Evolutionary conservation across 2,797 vertebrate species (phyloP).

Genomic region (Macroramphosus scolopax): DNA sequence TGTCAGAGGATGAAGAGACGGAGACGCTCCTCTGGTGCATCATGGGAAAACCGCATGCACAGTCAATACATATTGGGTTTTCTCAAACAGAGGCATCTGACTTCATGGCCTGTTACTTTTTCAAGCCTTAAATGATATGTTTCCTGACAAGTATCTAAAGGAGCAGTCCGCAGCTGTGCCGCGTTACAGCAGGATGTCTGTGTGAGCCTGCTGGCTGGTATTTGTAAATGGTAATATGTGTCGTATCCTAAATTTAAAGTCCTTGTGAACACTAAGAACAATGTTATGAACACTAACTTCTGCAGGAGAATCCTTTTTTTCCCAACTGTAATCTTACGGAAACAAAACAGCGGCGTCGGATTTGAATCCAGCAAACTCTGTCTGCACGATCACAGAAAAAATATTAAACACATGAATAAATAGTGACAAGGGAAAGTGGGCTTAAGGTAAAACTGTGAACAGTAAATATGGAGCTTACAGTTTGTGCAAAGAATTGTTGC

Average conservation of each 20-base stretch:
- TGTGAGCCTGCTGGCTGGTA: too few species aligned
- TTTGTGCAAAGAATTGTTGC: slow-evolving; percentile 39
- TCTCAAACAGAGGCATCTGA: slow-evolving; percentile 8
- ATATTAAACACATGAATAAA: neutral
- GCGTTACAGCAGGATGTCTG: slow-evolving; percentile 6
- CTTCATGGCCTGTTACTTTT: slow-evolving; percentile 17
- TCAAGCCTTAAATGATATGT: neutral
- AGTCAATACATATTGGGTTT: slow-evolving; percentile 22
- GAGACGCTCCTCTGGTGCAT: slow-evolving; percentile 30
- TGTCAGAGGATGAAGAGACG: slow-evolving; percentile 32
- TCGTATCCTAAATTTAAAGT: too few species aligned
- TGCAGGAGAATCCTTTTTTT: too few species aligned
- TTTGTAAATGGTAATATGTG: too few species aligned
- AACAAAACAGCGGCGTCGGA: slow-evolving; percentile 6
- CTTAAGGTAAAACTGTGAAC: slow-evolving; percentile 28
- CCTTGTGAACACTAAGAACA: too few species aligned
- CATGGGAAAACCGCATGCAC: slow-evolving; percentile 40
- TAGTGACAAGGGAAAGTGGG: slow-evolving; percentile 17
- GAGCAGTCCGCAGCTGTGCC: slow-evolving; percentile 20
- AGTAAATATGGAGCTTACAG: slow-evolving; percentile 36
- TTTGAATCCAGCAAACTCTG: slow-evolving; percentile 9
- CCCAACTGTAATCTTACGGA: too few species aligned
- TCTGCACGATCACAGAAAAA: neutral
- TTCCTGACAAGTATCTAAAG: slow-evolving; percentile 21
- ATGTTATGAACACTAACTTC: too few species aligned